Evolutionary conservation across 2,113 vertebrate species (phyloP).

Genomic region (Onychostoma macrolepis): DNA sequence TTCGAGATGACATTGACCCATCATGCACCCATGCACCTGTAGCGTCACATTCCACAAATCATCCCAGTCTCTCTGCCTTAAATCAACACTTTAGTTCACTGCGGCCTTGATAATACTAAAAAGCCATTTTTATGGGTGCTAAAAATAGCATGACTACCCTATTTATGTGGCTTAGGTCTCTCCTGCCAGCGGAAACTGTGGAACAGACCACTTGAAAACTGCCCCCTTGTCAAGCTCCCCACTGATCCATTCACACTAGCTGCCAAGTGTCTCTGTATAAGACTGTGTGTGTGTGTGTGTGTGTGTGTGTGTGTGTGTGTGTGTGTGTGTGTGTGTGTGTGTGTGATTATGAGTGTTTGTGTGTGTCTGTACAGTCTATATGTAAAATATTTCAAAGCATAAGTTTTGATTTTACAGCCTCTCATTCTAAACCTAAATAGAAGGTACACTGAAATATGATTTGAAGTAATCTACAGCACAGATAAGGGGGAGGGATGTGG

Average conservation of each 20-base stretch:
- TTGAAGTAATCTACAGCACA: background rate
- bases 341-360: background rate
- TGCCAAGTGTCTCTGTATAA: slow-evolving; percentile 11
- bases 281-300: background rate
- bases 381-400: background rate
- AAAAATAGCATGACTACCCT: slow-evolving; percentile 35
- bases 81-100: slow-evolving; percentile 22
- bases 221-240: slow-evolving; percentile 28
- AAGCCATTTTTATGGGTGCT: slow-evolving; percentile 29
- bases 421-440: background rate
- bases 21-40: background rate
- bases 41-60: slow-evolving; percentile 5
- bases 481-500: background rate
- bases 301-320: background rate
- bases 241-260: slow-evolving; percentile 5
- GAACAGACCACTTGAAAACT: background rate
- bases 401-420: background rate
- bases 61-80: background rate
- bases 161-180: slow-evolving; percentile 26
- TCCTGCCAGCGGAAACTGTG: slow-evolving; percentile 24
- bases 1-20: slow-evolving; percentile 15
- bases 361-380: background rate
- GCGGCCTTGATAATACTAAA: slow-evolving; percentile 40
- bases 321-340: background rate
- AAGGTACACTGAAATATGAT: background rate